These are phyloP conservation scores for Furnarius figulus DNA, from an alignment of 2,113 vertebrate species.

Conservation along the genomic window DNA sequence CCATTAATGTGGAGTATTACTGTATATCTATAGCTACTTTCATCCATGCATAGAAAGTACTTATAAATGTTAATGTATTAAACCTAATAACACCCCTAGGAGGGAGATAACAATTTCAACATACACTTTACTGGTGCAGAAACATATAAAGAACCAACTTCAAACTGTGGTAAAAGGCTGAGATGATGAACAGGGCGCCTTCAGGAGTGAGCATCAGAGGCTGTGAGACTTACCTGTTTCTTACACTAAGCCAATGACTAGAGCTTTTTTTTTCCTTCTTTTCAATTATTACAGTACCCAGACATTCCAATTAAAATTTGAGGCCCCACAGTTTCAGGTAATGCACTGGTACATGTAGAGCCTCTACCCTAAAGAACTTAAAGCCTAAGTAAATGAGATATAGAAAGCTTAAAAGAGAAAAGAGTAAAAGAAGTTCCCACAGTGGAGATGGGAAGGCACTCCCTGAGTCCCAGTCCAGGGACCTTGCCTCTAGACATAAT, in stretches of 20 bases:
- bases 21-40: not conserved
- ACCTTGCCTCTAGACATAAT: constrained; percentile 5
- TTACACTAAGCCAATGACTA: not conserved
- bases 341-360: not conserved
- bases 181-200: not conserved
- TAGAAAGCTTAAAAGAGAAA: not conserved
- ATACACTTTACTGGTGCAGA: not conserved
- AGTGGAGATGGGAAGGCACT: not conserved
- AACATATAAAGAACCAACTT: not conserved
- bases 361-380: not conserved
- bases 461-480: not conserved
- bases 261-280: not conserved
- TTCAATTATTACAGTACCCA: not conserved
- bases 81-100: constrained; percentile 29
- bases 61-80: constrained; percentile 35
- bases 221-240: not conserved
- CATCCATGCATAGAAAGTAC: constrained; percentile 1
- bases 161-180: not conserved
- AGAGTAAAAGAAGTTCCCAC: not conserved
- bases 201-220: not conserved
- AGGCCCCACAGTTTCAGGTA: not conserved
- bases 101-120: not conserved
- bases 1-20: not conserved
- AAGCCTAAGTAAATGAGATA: not conserved
- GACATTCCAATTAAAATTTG: not conserved